Percentiles rank a stretch among this genome's conserved stretches.
These are phyloP conservation scores for Corella eumyota DNA, from an alignment of 23 tunicate genomes.

Conservation along the genomic window DNA sequence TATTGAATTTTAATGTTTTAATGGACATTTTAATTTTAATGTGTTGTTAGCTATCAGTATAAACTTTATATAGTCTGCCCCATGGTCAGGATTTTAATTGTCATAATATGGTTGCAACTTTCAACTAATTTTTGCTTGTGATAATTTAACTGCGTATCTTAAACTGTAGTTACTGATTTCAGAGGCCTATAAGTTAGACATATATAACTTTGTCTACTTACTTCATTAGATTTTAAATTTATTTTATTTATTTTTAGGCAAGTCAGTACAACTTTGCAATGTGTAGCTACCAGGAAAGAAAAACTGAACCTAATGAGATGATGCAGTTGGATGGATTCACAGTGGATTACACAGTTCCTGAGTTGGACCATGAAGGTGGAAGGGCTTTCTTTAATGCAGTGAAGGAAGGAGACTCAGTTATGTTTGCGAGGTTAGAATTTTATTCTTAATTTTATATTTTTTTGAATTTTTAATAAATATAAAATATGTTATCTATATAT, in stretches of 20 bases:
- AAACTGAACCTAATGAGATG: conserved; percentile 93
- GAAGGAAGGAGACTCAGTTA: conserved; percentile 88
- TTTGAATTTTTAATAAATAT: background rate
- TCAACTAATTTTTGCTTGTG: too few relatives aligned
- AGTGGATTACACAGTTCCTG: conserved; percentile 91
- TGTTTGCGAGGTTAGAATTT: conserved; percentile 64
- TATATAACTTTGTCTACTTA: too few relatives aligned
- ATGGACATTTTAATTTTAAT: too few relatives aligned
- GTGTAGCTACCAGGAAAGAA: conserved; percentile 97
- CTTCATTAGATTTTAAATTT: too few relatives aligned
- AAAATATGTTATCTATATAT: background rate
- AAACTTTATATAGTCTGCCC: too few relatives aligned
- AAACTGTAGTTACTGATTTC: too few relatives aligned
- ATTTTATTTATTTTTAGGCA: conserved; percentile 32
- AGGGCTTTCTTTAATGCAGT: conserved; percentile 94
- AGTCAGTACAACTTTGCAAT: conserved; percentile 99
- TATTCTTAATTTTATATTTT: background rate
- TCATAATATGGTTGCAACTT: too few relatives aligned
- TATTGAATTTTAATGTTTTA: too few relatives aligned
- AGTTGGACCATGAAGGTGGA: conserved; percentile 91
- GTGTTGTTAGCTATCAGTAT: too few relatives aligned
- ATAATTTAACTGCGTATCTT: too few relatives aligned
- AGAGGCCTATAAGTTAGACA: too few relatives aligned
- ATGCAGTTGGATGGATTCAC: conserved; percentile 97
- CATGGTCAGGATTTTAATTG: too few relatives aligned